Base-by-base conservation (phyloP, 2,797 vertebrate genomes). In the Peromyscus aztecus region DNA sequence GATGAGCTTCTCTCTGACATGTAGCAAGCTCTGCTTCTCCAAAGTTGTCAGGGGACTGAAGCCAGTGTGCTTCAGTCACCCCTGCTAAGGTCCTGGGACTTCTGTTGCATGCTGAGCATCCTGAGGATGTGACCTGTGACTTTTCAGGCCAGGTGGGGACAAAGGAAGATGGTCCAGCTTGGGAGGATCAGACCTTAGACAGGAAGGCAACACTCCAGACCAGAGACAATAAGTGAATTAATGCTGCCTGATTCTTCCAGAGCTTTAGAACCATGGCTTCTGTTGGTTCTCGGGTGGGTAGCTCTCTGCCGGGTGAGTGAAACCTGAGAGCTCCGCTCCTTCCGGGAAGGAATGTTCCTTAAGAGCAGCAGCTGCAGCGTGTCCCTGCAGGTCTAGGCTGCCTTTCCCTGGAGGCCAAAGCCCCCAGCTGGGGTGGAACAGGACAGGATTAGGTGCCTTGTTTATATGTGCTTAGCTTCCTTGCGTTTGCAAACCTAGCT, bases 301-400 rank as follows among this genome's bases (percentile, higher is more conserved):
- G 91, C 52, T 55, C 77, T 59, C n/a, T 2, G 8, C 83, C 31
- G 46, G 96, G 61, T 63, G 23, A 24, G 12, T 65, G 96, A 97
- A 97, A 97, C 87, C 69, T 0, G 73, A 98, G 95, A 23, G 21
- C 77, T 31, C 82, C 17, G 49, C 55, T 84, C 37, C 90, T 97
- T 90, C 86, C 1, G 31, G 87, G 96, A 94, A 98, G 87, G 91
- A 95, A 91, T 94, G 97, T 94, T 97, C 96, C 96, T 97, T 97
- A 98, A 97, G 94, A 97, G 95, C 75, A 13, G 92, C 97, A 97
- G 97, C 97, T 97, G 97, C 85, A 89, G 8, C 84, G 37, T 83
- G 84, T 97, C 91, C 94, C 96, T 81, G 77, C 83, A 71, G 83
- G 95, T 92, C 94, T 94, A 93, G 82, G 40, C 81, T 65, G 77